Base-by-base conservation (phyloP, 2,888 invertebrate genomes). In the Osedax fenrisi region DNA sequence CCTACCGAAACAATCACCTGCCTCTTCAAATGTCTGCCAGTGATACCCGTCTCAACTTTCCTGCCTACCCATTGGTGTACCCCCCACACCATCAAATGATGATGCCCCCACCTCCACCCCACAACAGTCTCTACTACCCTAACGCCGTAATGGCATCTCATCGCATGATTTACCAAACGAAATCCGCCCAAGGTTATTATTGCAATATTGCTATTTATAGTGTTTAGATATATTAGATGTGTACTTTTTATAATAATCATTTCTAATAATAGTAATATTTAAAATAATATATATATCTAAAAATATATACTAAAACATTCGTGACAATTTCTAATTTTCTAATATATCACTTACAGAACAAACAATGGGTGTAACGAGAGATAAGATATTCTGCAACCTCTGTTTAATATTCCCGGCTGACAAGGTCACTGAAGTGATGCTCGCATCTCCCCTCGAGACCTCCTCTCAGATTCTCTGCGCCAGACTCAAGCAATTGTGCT, bases 321-420 rank as follows among this genome's bases (percentile, higher is more conserved):
- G n/a, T n/a, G n/a, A n/a, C n/a, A n/a, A n/a, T n/a, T n/a, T n/a
- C n/a, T n/a, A n/a, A n/a, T n/a, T n/a, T n/a, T n/a, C n/a, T n/a
- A n/a, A n/a, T n/a, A n/a, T n/a, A n/a, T n/a, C n/a, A n/a, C n/a
- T n/a, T n/a, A n/a, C 41, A 41, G 41, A 41, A 17, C 10, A 41
- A 41, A 62, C 74, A 1, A 77, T 77, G 0, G 76, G 76, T 23
- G 92, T 92, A 80, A 89, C 90, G 23, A 88, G 92, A 0, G 87
- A 90, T 26, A 88, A 89, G 79, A 86, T 94, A 81, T 92, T 91
- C 84, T 93, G 90, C 85, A 92, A 94, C 84, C 86, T 96, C 77
- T 89, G 91, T n/a, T 90, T 90, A 73, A 89, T 95, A 75, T 96
- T 96, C 85, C 92, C 93, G 0, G 91, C 92, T 81, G 90, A 90